A percentile compares a stretch with the other conserved stretches of the same genome.
Conservation (phyloP, 1,140 invertebrate species). For the Anagrus nilaparvatae region DNA sequence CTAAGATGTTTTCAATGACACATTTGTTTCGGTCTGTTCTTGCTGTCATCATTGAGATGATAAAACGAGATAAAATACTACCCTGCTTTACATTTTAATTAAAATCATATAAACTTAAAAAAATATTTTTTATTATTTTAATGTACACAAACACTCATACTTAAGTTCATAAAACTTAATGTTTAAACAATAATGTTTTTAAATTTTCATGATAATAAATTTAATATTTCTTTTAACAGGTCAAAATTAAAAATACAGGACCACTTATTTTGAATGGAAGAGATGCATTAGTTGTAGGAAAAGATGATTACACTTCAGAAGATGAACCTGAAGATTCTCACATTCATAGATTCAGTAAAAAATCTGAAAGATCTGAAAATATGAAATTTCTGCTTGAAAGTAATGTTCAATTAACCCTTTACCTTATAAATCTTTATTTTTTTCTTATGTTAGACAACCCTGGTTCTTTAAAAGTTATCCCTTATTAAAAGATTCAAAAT, state of each 20-base stretch:
- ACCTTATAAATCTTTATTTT: neutral
- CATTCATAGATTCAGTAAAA: constrained; percentile 50
- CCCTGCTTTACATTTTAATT: constrained; percentile 8
- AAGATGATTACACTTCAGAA: constrained; percentile 63
- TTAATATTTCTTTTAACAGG: constrained; percentile 32
- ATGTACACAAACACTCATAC: too few species aligned
- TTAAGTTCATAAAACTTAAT: too few species aligned
- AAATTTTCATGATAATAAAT: too few species aligned
- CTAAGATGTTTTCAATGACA: constrained; percentile 34
- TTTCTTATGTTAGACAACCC: too few species aligned
- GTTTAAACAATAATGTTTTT: too few species aligned
- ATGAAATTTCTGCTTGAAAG: constrained; percentile 64
- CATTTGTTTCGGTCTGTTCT: constrained; percentile 1
- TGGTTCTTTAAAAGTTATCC: too few species aligned
- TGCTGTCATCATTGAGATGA: constrained; percentile 3
- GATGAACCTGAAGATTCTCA: constrained; percentile 49
- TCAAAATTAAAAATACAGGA: constrained; percentile 47
- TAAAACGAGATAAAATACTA: constrained; percentile 9
- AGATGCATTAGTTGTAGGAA: constrained; percentile 65
- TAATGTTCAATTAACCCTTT: constrained; percentile 34
- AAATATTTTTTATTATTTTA: too few species aligned
- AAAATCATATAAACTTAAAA: too few species aligned
- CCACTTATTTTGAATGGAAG: constrained; percentile 64
- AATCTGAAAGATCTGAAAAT: constrained; percentile 46
- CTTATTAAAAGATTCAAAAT: too few species aligned